phyloP scores from a whole-genome alignment of 2,797 vertebrate species.

The Danio choprae region DNA sequence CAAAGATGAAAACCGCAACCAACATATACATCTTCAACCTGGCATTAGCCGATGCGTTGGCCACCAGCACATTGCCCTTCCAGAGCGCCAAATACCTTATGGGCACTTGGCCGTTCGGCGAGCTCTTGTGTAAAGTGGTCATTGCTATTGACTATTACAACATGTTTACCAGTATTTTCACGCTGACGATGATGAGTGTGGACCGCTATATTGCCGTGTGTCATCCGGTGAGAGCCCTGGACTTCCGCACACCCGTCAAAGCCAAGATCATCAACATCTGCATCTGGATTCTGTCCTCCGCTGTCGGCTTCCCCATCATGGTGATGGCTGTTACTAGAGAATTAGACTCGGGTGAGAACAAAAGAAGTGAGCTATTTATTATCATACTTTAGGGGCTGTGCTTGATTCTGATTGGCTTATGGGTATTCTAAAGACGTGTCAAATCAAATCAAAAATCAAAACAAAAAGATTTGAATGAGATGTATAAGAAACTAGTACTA shows the following conservation, averaged over 20 bases:
- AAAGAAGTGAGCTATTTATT: too few relatives aligned
- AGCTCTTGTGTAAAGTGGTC: slow-evolving; percentile 89
- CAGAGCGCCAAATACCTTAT: slow-evolving; percentile 96
- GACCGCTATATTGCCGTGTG: slow-evolving; percentile 96
- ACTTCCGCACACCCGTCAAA: slow-evolving; percentile 93
- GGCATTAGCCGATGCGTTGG: slow-evolving; percentile 90
- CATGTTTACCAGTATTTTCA: slow-evolving; percentile 99
- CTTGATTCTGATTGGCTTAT: too few relatives aligned
- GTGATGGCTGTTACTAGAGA: slow-evolving; percentile 87
- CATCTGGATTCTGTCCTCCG: slow-evolving; percentile 95
- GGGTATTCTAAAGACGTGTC: too few relatives aligned
- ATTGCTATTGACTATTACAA: slow-evolving; percentile 98
- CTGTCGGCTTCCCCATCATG: slow-evolving; percentile 93
- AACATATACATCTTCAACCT: slow-evolving; percentile 99
- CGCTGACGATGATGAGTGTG: slow-evolving; percentile 98
- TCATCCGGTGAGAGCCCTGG: slow-evolving; percentile 91
- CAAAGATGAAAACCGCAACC: slow-evolving; percentile 97
- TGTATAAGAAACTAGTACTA: too few relatives aligned
- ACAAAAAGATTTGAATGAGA: too few relatives aligned
- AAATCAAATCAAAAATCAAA: too few relatives aligned
- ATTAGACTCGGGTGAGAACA: slow-evolving; percentile 74
- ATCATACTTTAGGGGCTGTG: too few relatives aligned
- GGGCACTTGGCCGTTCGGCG: slow-evolving; percentile 94
- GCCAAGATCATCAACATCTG: slow-evolving; percentile 96
- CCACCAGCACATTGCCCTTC: slow-evolving; percentile 96